Evolutionary conservation across 2,113 vertebrate genomes (phyloP).

Genomic region (Epinephelus fuscoguttatus): DNA sequence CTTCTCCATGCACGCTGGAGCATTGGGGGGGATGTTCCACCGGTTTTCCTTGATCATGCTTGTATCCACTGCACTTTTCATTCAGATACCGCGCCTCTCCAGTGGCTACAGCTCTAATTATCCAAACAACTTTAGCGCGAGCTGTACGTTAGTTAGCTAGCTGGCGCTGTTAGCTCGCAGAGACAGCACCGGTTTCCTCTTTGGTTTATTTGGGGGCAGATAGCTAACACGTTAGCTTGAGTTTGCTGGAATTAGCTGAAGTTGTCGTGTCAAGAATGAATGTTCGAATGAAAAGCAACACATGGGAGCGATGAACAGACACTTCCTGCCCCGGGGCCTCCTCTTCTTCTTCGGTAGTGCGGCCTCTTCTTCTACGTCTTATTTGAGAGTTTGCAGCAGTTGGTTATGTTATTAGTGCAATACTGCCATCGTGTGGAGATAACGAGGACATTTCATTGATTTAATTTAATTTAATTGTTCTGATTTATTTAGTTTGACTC

Average conservation of each 20-base stretch:
- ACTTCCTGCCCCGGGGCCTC: slow-evolving; percentile 66
- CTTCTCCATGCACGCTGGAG: slow-evolving; percentile 95
- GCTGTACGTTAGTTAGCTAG: slow-evolving; percentile 20
- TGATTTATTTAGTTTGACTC: no score
- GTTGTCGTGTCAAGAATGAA: slow-evolving; percentile 38
- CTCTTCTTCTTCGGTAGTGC: background rate
- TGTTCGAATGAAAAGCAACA: slow-evolving; percentile 34
- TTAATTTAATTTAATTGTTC: background rate
- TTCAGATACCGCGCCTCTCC: slow-evolving; percentile 16
- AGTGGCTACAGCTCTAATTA: background rate
- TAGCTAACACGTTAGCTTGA: background rate
- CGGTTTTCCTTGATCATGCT: slow-evolving; percentile 85
- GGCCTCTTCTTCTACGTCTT: background rate
- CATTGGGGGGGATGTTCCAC: slow-evolving; percentile 92
- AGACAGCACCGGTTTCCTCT: background rate
- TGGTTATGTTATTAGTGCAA: no score
- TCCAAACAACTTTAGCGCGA: background rate
- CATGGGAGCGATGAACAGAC: slow-evolving; percentile 44
- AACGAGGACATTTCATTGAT: background rate
- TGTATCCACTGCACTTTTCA: slow-evolving; percentile 67
- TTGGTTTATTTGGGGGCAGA: background rate
- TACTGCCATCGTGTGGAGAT: background rate
- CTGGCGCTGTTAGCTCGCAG: background rate
- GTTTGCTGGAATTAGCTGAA: background rate
- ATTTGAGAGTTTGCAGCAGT: background rate